Conservation (phyloP, 23 tunicate genomes). For the Trididemnum nubilum region DNA sequence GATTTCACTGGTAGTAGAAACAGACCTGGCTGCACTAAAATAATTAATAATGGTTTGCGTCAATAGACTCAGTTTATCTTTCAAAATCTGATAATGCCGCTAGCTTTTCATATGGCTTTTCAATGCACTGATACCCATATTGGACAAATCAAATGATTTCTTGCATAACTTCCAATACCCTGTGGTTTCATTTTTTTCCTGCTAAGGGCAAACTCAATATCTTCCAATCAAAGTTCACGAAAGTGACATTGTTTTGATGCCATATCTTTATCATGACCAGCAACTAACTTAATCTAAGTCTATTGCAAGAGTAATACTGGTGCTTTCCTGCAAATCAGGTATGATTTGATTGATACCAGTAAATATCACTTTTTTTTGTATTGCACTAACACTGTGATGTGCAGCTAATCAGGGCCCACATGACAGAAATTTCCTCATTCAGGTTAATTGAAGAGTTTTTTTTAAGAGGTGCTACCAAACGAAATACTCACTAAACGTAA, state of each 20-base stretch:
- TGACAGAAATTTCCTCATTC: too few relatives aligned
- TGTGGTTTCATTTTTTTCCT: conserved; percentile 17
- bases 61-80: not conserved
- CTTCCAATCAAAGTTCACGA: conserved; percentile 11
- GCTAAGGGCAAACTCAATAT: conserved; percentile 3
- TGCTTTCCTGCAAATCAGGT: not conserved
- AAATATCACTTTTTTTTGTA: too few relatives aligned
- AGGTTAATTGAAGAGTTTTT: too few relatives aligned
- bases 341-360: not conserved
- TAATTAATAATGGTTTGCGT: not conserved
- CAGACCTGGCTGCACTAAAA: not conserved
- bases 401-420: too few relatives aligned
- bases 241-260: conserved; percentile 21
- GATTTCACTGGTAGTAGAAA: not conserved
- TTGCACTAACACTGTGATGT: too few relatives aligned
- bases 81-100: conserved; percentile 4
- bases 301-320: not conserved
- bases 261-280: not conserved
- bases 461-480: too few relatives aligned
- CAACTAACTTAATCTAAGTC: not conserved
- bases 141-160: conserved; percentile 10
- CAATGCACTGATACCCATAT: conserved; percentile 7
- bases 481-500: too few relatives aligned
- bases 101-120: conserved; percentile 27
- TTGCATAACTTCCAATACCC: conserved; percentile 21